Evolutionary conservation across 1,140 invertebrate species (phyloP).

Genomic region (Aethina tumida): DNA sequence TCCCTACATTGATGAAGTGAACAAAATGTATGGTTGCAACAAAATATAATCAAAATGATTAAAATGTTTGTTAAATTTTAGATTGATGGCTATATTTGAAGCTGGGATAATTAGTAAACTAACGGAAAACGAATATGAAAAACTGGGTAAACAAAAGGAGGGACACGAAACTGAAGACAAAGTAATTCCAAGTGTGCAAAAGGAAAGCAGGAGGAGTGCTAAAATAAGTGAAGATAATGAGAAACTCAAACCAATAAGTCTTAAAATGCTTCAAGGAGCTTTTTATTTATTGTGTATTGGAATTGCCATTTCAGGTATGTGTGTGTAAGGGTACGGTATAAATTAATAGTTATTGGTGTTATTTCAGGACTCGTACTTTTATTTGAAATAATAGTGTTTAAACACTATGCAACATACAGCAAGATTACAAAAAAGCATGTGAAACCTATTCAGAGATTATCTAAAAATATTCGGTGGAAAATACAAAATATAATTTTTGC

Average conservation of each 20-base stretch:
- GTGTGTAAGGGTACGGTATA: not conserved
- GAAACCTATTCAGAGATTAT: slow-evolving; percentile 9
- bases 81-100: slow-evolving; percentile 58
- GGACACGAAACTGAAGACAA: slow-evolving; percentile 33
- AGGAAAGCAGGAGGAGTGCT: slow-evolving; percentile 26
- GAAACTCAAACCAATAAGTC: slow-evolving; percentile 47
- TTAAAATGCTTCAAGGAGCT: slow-evolving; percentile 54
- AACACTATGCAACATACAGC: slow-evolving; percentile 11
- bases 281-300: slow-evolving; percentile 54
- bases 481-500: slow-evolving; percentile 7
- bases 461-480: slow-evolving; percentile 9
- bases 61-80: slow-evolving; percentile 27
- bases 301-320: slow-evolving; percentile 40
- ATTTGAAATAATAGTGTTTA: slow-evolving; percentile 17
- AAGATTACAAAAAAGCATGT: slow-evolving; percentile 8
- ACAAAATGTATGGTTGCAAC: slow-evolving; percentile 45
- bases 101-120: slow-evolving; percentile 60
- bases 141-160: slow-evolving; percentile 45
- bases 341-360: slow-evolving; percentile 6
- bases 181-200: slow-evolving; percentile 20
- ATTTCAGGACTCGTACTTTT: slow-evolving; percentile 19
- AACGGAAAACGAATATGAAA: slow-evolving; percentile 57
- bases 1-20: slow-evolving; percentile 57
- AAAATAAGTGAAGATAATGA: slow-evolving; percentile 28
- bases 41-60: not conserved